Conservation (phyloP, 2,797 vertebrate genomes). For the Smutsia temminckii region DNA sequence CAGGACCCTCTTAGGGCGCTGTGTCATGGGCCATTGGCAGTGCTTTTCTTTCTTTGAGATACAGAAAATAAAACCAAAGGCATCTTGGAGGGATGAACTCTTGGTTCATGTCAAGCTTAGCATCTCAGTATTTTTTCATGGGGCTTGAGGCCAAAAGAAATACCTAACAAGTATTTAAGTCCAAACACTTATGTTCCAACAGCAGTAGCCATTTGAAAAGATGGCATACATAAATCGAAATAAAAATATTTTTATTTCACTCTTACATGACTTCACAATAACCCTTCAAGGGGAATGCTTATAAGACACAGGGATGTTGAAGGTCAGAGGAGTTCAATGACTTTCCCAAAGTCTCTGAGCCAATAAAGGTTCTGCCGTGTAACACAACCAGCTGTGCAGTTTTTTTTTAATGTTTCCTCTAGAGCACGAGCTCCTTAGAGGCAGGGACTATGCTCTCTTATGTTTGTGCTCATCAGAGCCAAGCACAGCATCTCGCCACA, state of each 20-base stretch:
- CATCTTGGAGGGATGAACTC: neutral
- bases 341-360: neutral
- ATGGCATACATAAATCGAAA: neutral
- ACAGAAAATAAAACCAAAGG: neutral
- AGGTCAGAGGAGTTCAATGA: neutral
- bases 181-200: neutral
- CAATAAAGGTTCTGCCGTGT: neutral
- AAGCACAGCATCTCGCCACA: neutral
- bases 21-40: neutral
- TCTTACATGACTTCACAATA: neutral
- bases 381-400: too few relatives aligned
- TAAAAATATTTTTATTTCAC: neutral
- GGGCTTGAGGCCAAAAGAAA: neutral
- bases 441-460: neutral
- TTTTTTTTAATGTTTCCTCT: neutral
- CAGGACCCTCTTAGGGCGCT: neutral
- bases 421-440: neutral
- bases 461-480: neutral
- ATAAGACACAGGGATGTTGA: neutral
- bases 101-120: neutral
- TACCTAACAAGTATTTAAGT: neutral
- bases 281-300: neutral
- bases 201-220: neutral
- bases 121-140: neutral
- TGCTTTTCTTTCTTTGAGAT: neutral